phyloP scores from a whole-genome alignment of 2,797 vertebrate species.

The Pelobates cultripes region DNA sequence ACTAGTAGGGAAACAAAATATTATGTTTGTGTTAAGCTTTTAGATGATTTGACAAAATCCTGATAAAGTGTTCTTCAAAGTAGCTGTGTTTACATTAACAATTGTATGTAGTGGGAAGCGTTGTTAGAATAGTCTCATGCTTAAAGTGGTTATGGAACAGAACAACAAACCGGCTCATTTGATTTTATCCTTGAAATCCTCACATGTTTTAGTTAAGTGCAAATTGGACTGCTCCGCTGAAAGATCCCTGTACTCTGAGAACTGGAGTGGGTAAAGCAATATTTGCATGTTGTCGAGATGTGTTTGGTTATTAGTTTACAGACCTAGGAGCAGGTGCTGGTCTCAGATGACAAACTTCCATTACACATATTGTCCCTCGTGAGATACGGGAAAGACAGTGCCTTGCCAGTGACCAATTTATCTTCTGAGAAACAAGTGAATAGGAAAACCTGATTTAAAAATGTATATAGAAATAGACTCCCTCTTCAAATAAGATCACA shows the following conservation, averaged over 20 bases:
- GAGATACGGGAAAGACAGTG: not conserved
- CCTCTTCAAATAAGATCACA: too few relatives aligned
- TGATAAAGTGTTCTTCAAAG: too few relatives aligned
- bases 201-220: slow-evolving; percentile 14
- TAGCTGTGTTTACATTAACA: too few relatives aligned
- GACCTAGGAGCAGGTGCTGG: slow-evolving; percentile 2
- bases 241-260: slow-evolving; percentile 2
- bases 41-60: too few relatives aligned
- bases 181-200: slow-evolving; percentile 29
- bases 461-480: too few relatives aligned
- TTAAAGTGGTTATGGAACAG: not conserved
- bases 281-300: slow-evolving; percentile 22
- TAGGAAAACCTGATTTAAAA: not conserved
- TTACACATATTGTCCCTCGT: slow-evolving; percentile 6
- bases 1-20: too few relatives aligned
- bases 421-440: not conserved
- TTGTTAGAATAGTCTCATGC: too few relatives aligned
- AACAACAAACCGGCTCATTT: not conserved
- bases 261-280: slow-evolving; percentile 4
- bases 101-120: too few relatives aligned
- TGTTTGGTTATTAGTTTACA: slow-evolving; percentile 20
- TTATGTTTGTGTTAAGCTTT: too few relatives aligned
- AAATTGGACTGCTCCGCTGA: slow-evolving; percentile 23
- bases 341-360: slow-evolving; percentile 14
- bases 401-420: not conserved